Conservation (phyloP, 2,797 vertebrate species). For the Sebastiscus tertius region DNA sequence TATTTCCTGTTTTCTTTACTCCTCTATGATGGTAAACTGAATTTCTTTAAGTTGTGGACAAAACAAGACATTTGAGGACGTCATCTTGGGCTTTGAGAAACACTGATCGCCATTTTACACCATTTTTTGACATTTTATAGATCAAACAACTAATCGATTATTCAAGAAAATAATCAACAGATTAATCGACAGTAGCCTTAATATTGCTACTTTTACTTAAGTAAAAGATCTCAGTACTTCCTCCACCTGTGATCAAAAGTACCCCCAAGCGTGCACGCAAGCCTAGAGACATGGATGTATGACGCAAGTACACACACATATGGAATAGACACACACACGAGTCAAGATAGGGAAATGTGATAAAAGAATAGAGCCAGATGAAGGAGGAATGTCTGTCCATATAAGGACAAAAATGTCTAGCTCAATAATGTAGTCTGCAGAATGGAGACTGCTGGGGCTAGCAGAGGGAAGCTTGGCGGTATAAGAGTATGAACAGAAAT, state of each 20-base stretch:
- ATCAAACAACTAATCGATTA: no score
- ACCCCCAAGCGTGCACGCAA: neutral
- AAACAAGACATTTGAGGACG: no score
- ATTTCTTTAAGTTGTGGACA: no score
- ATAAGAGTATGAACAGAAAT: slow-evolving; percentile 12
- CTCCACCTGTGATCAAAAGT: neutral
- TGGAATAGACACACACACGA: neutral
- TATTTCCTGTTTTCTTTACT: no score
- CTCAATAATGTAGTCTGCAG: slow-evolving; percentile 8
- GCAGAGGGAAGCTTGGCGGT: slow-evolving; percentile 1
- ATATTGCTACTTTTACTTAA: neutral
- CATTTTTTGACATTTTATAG: no score
- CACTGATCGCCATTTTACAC: no score
- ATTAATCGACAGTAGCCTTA: no score
- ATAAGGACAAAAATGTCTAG: slow-evolving; percentile 8
- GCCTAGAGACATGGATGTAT: neutral
- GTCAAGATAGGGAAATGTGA: neutral
- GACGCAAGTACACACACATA: neutral
- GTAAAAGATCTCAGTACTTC: neutral
- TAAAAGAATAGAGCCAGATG: slow-evolving; percentile 1
- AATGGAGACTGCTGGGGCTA: slow-evolving; percentile 8
- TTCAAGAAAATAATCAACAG: no score
- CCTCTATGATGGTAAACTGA: no score
- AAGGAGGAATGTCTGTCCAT: neutral
- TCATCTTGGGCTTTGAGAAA: no score